phyloP scores from a whole-genome alignment of 2,888 invertebrate species.

The Pediacus dermestoides region DNA sequence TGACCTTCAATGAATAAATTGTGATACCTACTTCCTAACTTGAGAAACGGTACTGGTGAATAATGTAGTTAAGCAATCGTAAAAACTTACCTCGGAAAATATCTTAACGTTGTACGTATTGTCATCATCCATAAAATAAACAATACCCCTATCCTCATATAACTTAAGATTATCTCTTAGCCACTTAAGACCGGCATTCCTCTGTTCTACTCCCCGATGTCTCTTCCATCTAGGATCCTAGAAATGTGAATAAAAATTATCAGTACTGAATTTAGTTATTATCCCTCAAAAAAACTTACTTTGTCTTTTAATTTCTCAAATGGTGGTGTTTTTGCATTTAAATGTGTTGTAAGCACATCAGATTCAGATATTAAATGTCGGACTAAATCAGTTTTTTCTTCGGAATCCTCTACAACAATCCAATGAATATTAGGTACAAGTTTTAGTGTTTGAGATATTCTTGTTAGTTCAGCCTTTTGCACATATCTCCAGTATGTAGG shows the following conservation, averaged over 20 bases:
- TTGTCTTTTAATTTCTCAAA: conserved; percentile 64
- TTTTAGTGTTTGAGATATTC: conserved; percentile 82
- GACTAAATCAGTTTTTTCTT: conserved; percentile 68
- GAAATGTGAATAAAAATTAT: conserved; percentile 18
- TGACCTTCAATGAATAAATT: too few species aligned
- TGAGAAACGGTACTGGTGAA: too few species aligned
- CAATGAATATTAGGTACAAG: conserved; percentile 88
- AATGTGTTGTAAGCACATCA: conserved; percentile 55
- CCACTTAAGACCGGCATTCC: conserved; percentile 85
- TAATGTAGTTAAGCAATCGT: conserved; percentile 8
- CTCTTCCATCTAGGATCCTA: conserved; percentile 68
- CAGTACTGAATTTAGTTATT: not conserved
- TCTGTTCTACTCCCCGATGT: conserved; percentile 86
- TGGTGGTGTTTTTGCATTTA: conserved; percentile 67
- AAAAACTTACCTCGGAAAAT: conserved; percentile 73
- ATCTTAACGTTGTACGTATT: conserved; percentile 88
- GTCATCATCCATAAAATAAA: conserved; percentile 97
- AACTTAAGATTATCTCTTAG: conserved; percentile 59
- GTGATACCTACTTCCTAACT: too few species aligned
- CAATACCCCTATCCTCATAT: conserved; percentile 64
- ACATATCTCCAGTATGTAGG: conserved; percentile 85
- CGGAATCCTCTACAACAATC: conserved; percentile 88
- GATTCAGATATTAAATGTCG: conserved; percentile 65
- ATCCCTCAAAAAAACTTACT: too few species aligned
- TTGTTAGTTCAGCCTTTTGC: conserved; percentile 91